Evolutionary conservation across 2,888 invertebrate genomes (phyloP).

Genomic region (Sarcophaga caerulescens): DNA sequence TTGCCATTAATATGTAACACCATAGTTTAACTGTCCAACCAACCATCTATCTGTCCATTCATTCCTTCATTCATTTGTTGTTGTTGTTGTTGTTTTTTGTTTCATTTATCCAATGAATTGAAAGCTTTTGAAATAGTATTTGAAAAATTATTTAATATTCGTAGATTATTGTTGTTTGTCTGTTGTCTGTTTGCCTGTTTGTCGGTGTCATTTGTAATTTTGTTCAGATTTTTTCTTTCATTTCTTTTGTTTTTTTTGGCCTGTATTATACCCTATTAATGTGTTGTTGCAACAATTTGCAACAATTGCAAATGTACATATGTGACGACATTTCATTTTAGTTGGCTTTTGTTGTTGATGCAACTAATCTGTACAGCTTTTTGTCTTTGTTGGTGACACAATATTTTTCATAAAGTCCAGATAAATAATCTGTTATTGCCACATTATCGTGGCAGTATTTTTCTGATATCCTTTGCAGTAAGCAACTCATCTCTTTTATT

Average conservation of each 20-base stretch:
- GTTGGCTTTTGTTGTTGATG: too few species aligned
- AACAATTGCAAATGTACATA: too few species aligned
- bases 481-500: too few species aligned
- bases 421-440: too few species aligned
- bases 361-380: too few species aligned
- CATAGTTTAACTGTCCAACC: not conserved
- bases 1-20: not conserved
- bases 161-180: not conserved
- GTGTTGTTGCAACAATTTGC: too few species aligned
- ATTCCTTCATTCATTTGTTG: constrained; percentile 27
- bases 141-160: constrained; percentile 62
- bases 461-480: too few species aligned
- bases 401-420: too few species aligned
- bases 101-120: constrained; percentile 50
- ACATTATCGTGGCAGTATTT: too few species aligned
- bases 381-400: too few species aligned
- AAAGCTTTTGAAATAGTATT: constrained; percentile 66
- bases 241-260: not conserved
- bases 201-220: constrained; percentile 57
- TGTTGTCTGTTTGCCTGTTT: constrained; percentile 16
- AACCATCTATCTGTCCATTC: constrained; percentile 2
- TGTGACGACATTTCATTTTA: too few species aligned
- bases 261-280: too few species aligned
- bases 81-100: not conserved
- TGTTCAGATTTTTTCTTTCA: constrained; percentile 2